phyloP scores from a whole-genome alignment of 35 echinoderm and acorn worm genomes.

The Amphiura filiformis region DNA sequence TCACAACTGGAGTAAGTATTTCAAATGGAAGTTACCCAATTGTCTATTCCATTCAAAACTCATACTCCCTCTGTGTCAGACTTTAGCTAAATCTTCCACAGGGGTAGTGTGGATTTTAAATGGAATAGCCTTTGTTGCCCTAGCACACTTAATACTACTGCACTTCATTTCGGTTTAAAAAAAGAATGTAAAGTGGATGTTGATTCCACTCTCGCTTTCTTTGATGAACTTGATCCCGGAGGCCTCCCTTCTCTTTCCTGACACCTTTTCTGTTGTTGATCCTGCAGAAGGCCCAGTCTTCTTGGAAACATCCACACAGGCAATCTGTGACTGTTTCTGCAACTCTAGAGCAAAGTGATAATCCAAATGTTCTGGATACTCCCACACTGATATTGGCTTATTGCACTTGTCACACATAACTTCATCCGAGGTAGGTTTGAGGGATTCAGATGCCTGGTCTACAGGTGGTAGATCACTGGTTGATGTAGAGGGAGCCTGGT shows the following conservation, averaged over 20 bases:
- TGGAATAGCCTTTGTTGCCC: too few species aligned
- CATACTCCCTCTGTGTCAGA: too few species aligned
- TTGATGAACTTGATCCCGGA: slow-evolving; percentile 29
- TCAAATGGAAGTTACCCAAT: too few species aligned
- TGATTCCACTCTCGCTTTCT: slow-evolving; percentile 54
- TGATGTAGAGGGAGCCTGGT: too few species aligned
- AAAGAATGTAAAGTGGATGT: slow-evolving; percentile 56
- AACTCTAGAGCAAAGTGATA: slow-evolving; percentile 84
- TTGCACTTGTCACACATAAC: slow-evolving; percentile 81
- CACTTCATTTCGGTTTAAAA: slow-evolving; percentile 60
- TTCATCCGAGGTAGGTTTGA: slow-evolving; percentile 55
- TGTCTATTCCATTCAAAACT: too few species aligned
- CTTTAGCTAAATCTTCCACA: too few species aligned
- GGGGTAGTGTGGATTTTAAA: too few species aligned
- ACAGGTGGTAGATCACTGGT: too few species aligned
- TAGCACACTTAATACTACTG: background rate
- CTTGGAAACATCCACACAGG: background rate
- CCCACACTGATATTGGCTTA: slow-evolving; percentile 65
- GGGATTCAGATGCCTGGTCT: too few species aligned
- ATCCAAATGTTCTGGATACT: slow-evolving; percentile 90
- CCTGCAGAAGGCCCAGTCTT: background rate
- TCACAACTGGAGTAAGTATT: too few species aligned
- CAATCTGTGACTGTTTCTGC: slow-evolving; percentile 43
- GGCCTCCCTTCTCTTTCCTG: slow-evolving; percentile 55
- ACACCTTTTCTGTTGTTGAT: background rate